A percentile compares a stretch with the other conserved stretches of the same genome.
Evolutionary conservation across 2,797 vertebrate genomes (phyloP).

Genomic region (Monodelphis domestica): DNA sequence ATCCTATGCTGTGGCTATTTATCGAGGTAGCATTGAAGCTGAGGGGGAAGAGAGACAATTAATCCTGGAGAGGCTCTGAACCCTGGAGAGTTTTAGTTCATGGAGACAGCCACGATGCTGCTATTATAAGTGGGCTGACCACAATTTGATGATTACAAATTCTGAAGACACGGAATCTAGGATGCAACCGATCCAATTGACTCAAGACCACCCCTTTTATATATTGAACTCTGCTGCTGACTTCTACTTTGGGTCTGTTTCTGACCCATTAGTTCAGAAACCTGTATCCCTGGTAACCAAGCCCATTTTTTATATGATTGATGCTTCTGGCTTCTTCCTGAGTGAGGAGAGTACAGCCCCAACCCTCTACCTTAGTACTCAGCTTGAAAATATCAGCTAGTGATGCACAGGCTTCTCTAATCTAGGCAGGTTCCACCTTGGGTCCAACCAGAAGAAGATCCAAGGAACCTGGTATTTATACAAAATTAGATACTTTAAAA

Average conservation of each 20-base stretch:
- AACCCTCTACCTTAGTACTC: not conserved
- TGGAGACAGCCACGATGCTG: not conserved
- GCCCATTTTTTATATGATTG: not conserved
- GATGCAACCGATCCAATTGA: not conserved
- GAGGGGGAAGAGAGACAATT: not conserved
- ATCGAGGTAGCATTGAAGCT: not conserved
- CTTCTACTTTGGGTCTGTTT: not conserved
- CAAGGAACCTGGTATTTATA: not conserved
- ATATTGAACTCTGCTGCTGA: not conserved
- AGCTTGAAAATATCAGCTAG: not conserved
- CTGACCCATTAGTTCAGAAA: not conserved
- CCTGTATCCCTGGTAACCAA: not conserved
- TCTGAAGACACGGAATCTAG: not conserved
- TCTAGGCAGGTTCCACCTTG: not conserved
- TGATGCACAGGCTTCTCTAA: not conserved
- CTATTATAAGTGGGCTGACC: not conserved
- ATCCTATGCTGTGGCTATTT: not conserved
- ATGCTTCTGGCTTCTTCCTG: not conserved
- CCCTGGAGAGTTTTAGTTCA: not conserved
- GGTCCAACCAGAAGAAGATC: not conserved
- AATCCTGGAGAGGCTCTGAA: not conserved
- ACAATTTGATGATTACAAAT: not conserved
- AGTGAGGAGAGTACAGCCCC: not conserved
- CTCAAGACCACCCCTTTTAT: not conserved
- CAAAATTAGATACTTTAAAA: not conserved